Evolutionary conservation across 2,113 vertebrate genomes (phyloP).

Genomic region (Prochilodus magdalenae): DNA sequence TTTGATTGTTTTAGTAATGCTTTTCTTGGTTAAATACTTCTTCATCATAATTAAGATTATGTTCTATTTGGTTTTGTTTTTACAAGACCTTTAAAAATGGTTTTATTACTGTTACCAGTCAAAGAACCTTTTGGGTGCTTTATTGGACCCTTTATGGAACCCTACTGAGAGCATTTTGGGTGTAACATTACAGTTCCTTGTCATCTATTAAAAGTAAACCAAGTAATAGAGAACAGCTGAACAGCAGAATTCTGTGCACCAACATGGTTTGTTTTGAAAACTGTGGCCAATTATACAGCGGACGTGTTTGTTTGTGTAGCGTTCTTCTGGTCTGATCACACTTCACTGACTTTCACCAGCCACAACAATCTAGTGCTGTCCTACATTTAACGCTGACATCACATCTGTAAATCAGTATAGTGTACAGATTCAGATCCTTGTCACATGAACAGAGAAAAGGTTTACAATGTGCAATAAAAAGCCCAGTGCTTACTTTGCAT

Average conservation of each 20-base stretch:
- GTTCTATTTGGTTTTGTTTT: too few relatives aligned
- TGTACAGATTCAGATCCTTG: background rate
- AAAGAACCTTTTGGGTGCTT: too few relatives aligned
- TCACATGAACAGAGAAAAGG: background rate
- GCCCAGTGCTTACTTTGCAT: background rate
- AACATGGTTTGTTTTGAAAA: conserved; percentile 1
- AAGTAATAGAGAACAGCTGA: background rate
- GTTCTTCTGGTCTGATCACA: conserved; percentile 8
- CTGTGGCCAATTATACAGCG: conserved; percentile 21
- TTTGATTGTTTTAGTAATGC: too few relatives aligned
- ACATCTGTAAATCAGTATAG: background rate
- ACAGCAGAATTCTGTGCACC: background rate
- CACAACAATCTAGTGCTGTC: background rate
- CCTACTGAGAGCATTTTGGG: too few relatives aligned
- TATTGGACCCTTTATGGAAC: too few relatives aligned
- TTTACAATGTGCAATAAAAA: background rate
- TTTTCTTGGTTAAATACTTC: too few relatives aligned
- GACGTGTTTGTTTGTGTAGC: background rate
- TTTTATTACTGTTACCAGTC: too few relatives aligned
- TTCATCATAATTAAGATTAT: too few relatives aligned
- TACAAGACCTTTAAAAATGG: too few relatives aligned
- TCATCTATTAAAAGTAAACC: conserved; percentile 10
- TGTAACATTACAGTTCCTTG: background rate
- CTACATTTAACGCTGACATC: background rate
- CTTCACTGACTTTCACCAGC: background rate